phyloP scores from a whole-genome alignment of 2,113 vertebrate genomes.

The Dicentrarchus labrax region DNA sequence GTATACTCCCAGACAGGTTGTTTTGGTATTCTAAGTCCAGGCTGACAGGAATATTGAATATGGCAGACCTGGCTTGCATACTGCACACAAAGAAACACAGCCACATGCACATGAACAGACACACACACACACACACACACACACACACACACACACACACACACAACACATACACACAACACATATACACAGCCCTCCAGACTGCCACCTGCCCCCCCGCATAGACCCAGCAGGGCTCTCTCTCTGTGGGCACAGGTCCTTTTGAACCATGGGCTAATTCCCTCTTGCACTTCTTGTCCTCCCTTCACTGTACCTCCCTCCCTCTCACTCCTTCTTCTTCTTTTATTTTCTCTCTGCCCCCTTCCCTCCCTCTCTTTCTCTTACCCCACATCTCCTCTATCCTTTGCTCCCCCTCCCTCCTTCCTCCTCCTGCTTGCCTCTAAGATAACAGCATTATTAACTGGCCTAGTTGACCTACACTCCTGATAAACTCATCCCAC shows the following conservation, averaged over 20 bases:
- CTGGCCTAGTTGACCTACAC: slow-evolving; percentile 81
- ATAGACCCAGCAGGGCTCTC: slow-evolving; percentile 72
- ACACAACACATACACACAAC: slow-evolving; percentile 48
- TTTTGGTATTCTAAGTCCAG: slow-evolving; percentile 77
- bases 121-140: slow-evolving; percentile 47
- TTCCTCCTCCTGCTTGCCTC: slow-evolving; percentile 55
- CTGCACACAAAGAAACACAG: slow-evolving; percentile 71
- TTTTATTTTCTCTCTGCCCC: slow-evolving; percentile 58
- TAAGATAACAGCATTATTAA: slow-evolving; percentile 83
- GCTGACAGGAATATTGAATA: slow-evolving; percentile 79
- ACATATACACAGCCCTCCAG: slow-evolving; percentile 64
- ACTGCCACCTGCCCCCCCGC: slow-evolving; percentile 66
- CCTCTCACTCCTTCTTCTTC: slow-evolving; percentile 42
- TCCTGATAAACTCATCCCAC: slow-evolving; percentile 77
- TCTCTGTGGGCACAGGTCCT: slow-evolving; percentile 73
- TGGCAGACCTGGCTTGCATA: slow-evolving; percentile 72
- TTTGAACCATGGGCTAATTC: slow-evolving; percentile 75
- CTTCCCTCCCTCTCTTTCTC: slow-evolving; percentile 32
- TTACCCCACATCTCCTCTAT: slow-evolving; percentile 20
- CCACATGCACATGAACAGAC: slow-evolving; percentile 43
- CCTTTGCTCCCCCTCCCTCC: slow-evolving; percentile 14
- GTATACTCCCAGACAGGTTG: slow-evolving; percentile 78
- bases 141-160: slow-evolving; percentile 51
- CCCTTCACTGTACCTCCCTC: slow-evolving; percentile 36
- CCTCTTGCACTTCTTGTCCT: slow-evolving; percentile 60